These are phyloP conservation scores for Apus apus DNA, from an alignment of 2,113 vertebrate species.

Conservation along the genomic window DNA sequence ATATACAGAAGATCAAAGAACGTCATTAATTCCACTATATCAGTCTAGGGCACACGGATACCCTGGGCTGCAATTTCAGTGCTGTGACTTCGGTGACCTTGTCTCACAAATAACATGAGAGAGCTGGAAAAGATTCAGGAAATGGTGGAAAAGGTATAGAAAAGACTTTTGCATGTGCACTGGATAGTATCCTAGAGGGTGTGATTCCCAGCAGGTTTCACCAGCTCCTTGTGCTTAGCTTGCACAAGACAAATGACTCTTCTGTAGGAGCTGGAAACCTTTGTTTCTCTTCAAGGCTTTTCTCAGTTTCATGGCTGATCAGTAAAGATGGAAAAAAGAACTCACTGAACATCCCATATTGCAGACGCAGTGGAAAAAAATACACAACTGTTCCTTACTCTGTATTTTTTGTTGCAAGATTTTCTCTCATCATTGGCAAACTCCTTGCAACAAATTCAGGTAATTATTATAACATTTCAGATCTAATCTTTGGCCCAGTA, in stretches of 20 bases:
- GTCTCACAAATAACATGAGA: no score
- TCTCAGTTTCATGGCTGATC: neutral
- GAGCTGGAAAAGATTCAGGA: no score
- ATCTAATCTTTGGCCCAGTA: neutral
- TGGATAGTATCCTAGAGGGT: neutral
- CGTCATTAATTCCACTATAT: no score
- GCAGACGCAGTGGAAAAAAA: slow-evolving; percentile 14
- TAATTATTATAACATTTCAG: neutral
- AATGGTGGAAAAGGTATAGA: no score
- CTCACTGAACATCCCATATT: neutral
- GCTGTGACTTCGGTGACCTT: no score
- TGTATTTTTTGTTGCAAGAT: neutral
- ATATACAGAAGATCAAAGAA: no score
- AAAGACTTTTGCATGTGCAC: no score
- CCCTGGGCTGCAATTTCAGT: no score
- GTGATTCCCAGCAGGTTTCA: neutral
- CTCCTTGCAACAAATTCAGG: neutral
- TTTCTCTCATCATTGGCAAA: neutral
- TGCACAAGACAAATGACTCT: neutral
- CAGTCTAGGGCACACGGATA: no score
- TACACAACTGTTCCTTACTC: neutral
- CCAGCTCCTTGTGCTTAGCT: neutral
- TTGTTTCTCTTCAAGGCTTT: neutral
- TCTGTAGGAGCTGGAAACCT: neutral
- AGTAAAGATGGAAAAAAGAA: neutral